These are phyloP conservation scores for Novumbra hubbsi DNA, from an alignment of 2,797 vertebrate genomes.

Conservation along the genomic window DNA sequence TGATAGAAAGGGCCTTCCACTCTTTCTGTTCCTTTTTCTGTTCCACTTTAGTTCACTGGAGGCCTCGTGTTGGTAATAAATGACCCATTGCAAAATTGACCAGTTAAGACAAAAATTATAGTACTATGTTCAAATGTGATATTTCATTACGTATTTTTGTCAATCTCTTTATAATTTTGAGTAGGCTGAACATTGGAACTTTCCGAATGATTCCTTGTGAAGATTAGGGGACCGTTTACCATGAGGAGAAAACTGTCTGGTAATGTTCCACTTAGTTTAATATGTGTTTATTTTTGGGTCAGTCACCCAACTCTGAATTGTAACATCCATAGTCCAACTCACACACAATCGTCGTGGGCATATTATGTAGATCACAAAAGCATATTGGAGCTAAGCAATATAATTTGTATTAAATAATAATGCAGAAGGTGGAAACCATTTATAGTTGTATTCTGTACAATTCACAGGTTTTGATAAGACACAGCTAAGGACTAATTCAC, in stretches of 20 bases:
- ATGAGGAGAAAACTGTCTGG: not conserved
- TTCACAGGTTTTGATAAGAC: not conserved
- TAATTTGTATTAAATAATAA: not conserved
- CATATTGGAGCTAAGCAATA: not conserved
- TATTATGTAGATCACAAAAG: not conserved
- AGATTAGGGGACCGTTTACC: not conserved
- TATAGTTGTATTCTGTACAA: not conserved
- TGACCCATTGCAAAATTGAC: not conserved
- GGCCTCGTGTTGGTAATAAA: slow-evolving; percentile 11
- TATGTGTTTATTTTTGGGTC: not conserved
- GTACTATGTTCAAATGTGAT: too few relatives aligned
- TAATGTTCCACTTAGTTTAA: not conserved
- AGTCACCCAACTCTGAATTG: not conserved
- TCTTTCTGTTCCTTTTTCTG: not conserved
- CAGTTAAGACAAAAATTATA: not conserved
- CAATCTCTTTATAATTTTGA: too few relatives aligned
- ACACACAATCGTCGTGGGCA: not conserved
- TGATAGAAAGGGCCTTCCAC: not conserved
- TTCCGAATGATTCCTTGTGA: not conserved
- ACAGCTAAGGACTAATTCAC: not conserved
- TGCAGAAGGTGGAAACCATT: not conserved
- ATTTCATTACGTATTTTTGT: too few relatives aligned
- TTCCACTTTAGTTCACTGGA: not conserved
- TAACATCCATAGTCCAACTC: not conserved
- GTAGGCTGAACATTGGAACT: too few relatives aligned